Base-by-base conservation (phyloP, 1,140 invertebrate genomes). In the Pollicipes pollicipes region DNA sequence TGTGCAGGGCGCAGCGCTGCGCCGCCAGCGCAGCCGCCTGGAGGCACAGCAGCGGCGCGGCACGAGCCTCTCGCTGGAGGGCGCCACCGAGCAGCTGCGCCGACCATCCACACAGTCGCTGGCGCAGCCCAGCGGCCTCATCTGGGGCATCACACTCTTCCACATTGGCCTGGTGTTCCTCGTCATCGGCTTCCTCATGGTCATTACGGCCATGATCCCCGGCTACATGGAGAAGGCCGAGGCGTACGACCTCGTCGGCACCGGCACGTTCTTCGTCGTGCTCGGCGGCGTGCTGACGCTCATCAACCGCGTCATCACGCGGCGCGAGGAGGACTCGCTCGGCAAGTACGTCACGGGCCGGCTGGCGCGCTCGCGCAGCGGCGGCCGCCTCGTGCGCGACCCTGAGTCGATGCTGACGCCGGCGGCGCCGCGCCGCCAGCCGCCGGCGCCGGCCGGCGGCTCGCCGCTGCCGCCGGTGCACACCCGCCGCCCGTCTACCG, bases 81-180 rank as follows among this genome's bases (percentile, higher is more conserved):
- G 24, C 6, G 10, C 17, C 45, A 21, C 13, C 8, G 45, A 58
- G n/a, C n/a, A n/a, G n/a, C n/a, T n/a, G 2, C 2, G 2, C 45
- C 6, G 17, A 17, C 8, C 45, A 2, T 21, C 24, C 45, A 21
- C 45, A 3, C 13, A 21, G 17, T 21, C 10, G 2, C 8, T 58
- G 13, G 2, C 45, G 13, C 13, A 10, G 45, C 45, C 45, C 10
- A 21, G 45, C 8, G 24, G 45, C 24, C 2, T 58, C 21, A 10
- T 75, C n/a, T 70, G 90, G 71, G 89, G 90, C 35, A 87, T 93
- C 30, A 90, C 90, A 71, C 91, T 92, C 88, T 84, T 93, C 69
- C 91, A 94, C 78, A 88, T 94, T 71, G 91, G 90, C 3, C 88
- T 91, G 30, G 90, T 93, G 8, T 93, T 94, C 77, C 82, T 91